Evolutionary conservation across 2,888 invertebrate species (phyloP).

Genomic region (Athalia rosae): DNA sequence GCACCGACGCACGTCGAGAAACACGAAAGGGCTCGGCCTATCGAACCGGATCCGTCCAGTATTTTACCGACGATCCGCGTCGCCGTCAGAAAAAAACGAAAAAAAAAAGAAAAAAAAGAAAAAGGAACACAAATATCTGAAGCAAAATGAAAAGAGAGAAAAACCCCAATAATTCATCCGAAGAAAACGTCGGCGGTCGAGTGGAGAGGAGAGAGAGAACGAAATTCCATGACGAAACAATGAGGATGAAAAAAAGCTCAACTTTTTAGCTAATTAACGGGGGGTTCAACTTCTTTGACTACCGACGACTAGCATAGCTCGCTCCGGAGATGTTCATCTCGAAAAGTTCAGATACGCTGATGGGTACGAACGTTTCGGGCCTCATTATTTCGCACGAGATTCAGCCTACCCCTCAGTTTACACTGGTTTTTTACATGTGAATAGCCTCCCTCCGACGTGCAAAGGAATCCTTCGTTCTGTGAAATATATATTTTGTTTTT

Average conservation of each 20-base stretch:
- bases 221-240: neutral
- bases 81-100: slow-evolving; percentile 25
- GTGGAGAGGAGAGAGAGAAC: slow-evolving; percentile 10
- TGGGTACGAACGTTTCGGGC: slow-evolving; percentile 53
- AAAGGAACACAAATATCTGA: slow-evolving; percentile 9
- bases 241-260: neutral
- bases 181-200: neutral
- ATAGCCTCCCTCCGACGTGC: neutral
- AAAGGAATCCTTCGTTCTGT: no score
- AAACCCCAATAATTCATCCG: slow-evolving; percentile 37
- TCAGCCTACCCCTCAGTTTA: neutral
- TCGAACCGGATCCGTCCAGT: slow-evolving; percentile 35
- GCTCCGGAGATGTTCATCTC: slow-evolving; percentile 47
- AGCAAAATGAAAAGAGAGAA: slow-evolving; percentile 24
- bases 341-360: neutral
- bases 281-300: slow-evolving; percentile 64
- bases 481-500: no score
- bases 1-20: slow-evolving; percentile 43
- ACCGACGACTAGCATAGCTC: slow-evolving; percentile 52
- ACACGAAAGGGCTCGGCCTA: slow-evolving; percentile 34
- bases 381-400: slow-evolving; percentile 61
- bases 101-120: slow-evolving; percentile 25
- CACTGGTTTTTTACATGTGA: neutral
- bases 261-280: slow-evolving; percentile 70
- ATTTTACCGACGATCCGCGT: slow-evolving; percentile 42